Conservation (phyloP, 2,113 vertebrate genomes). For the Notarius lentiginosus region DNA sequence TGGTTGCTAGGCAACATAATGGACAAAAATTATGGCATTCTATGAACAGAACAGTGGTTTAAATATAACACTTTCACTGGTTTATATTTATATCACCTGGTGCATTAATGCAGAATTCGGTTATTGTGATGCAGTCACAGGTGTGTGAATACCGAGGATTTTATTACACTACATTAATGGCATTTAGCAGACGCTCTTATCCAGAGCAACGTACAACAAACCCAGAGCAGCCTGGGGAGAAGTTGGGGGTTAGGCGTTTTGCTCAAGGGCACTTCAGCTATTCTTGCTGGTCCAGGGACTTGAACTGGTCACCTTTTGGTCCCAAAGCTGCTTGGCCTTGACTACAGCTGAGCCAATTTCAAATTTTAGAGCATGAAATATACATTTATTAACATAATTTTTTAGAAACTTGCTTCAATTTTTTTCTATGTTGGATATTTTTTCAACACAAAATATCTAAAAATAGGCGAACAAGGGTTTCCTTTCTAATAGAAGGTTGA, state of each 20-base stretch:
- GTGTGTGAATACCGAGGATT: background rate
- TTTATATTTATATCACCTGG: background rate
- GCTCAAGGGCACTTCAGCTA: no score
- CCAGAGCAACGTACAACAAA: no score
- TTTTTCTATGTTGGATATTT: background rate
- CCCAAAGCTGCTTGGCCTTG: background rate
- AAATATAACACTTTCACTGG: background rate
- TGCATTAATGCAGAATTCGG: background rate
- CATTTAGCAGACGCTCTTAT: no score
- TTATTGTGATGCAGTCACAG: background rate
- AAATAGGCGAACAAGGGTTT: background rate
- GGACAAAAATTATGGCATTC: background rate
- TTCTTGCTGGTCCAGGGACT: no score
- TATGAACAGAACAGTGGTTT: background rate
- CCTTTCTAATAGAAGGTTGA: background rate
- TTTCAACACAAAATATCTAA: background rate
- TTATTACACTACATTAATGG: background rate
- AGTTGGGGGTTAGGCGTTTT: no score
- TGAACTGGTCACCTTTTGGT: no score
- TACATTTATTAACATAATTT: background rate
- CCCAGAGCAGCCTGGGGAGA: no score
- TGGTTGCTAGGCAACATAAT: background rate
- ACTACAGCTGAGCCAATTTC: background rate
- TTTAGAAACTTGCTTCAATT: background rate
- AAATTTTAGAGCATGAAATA: background rate